phyloP scores from a whole-genome alignment of 2,888 invertebrate species.

The Eupeodes latifasciatus region DNA sequence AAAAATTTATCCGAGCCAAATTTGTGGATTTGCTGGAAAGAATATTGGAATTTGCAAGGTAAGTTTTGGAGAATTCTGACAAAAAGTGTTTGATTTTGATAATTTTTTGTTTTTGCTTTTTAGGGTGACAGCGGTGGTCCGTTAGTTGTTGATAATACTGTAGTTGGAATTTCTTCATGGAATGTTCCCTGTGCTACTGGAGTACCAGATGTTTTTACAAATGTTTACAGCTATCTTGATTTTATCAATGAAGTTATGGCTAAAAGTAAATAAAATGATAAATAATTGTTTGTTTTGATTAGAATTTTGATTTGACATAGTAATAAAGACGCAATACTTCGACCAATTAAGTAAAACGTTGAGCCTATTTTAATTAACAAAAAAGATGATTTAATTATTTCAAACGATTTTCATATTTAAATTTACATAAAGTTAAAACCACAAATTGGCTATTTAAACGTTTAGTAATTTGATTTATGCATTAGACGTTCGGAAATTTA shows the following conservation, averaged over 20 bases:
- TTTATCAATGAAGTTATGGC: slow-evolving; percentile 24
- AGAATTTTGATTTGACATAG: too few species aligned
- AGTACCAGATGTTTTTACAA: slow-evolving; percentile 28
- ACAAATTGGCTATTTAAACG: too few species aligned
- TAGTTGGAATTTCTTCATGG: slow-evolving; percentile 17
- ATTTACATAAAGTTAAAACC: too few species aligned
- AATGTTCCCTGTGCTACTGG: slow-evolving; percentile 22
- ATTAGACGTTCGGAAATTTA: too few species aligned
- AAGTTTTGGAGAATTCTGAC: too few species aligned
- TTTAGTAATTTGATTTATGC: too few species aligned
- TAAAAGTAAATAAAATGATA: background rate
- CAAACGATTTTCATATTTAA: too few species aligned
- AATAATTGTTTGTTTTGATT: background rate
- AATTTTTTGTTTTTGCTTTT: background rate
- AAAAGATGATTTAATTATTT: too few species aligned
- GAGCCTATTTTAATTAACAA: too few species aligned
- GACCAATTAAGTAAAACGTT: too few species aligned
- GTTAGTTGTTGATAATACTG: slow-evolving; percentile 5
- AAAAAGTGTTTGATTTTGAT: background rate
- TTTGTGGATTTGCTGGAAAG: slow-evolving; percentile 10
- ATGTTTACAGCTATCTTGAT: slow-evolving; percentile 11
- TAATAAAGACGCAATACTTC: too few species aligned
- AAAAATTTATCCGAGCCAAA: background rate
- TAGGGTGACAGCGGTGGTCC: slow-evolving; percentile 37
- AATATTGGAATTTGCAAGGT: slow-evolving; percentile 20